Base-by-base conservation (phyloP, 2,113 vertebrate species). In the Myanophis thanlyinensis region DNA sequence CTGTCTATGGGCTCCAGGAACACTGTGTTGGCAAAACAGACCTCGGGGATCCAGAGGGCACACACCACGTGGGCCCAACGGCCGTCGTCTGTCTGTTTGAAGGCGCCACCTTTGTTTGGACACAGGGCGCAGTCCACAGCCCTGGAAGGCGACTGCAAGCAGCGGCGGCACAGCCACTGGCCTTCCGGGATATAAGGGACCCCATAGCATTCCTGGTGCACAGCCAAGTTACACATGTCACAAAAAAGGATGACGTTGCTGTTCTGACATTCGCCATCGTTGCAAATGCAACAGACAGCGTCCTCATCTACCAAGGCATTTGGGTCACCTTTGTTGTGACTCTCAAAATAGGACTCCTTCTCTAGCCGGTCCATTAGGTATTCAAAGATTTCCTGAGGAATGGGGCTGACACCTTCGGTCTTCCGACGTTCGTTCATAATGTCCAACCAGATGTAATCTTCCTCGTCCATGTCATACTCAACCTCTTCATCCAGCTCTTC, bases 241-340 rank as follows among this genome's bases (percentile, higher is more conserved):
- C 99, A 99, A 97, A 99, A 99, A 86, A 99, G 98, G 97, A 99
- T 99, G 91, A 99, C 99, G 0, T 99, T 99, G 97, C 99, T 99
- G 97, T 99, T 99, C 98, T 99, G 99, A 96, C 99, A 99, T 95
- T 99, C 99, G n/a, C 99, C 99, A 0, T 99, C 99, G 0, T 99
- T 99, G 95, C 99, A 99, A 97, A 99, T 99, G 95, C 99, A 99
- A 96, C 99, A 99, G 85, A 99, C 99, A 0, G 99, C 99, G 0
- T 99, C 99, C 96, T 99, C 99, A 0, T 99, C 99, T 56, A 99
- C 99, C 87, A 99, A 96, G 4, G 99, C 97, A 0, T 98, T 99
- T 40, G 99, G 99, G 96, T 99, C 99, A 0, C 98, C 98, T 98
- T 99, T 99, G 96, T 99, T 99, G 97, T 99, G 99, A 96, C 99